A percentile compares a stretch with the other conserved stretches of the same genome.
Conservation (phyloP, 2,113 vertebrate genomes). For the Psophia crepitans region DNA sequence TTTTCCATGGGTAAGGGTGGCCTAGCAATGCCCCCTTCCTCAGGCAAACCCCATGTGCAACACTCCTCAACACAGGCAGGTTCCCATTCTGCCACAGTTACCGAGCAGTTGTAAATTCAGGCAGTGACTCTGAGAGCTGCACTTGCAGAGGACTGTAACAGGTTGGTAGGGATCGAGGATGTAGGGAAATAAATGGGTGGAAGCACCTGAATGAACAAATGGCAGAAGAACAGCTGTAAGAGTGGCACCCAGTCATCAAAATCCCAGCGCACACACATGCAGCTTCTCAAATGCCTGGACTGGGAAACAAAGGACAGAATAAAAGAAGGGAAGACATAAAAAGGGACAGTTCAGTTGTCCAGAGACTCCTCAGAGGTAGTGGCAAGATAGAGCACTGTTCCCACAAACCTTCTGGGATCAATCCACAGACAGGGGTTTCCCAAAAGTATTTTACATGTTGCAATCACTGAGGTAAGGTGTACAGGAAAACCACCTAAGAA, state of each 20-base stretch:
- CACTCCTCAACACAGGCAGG: not conserved
- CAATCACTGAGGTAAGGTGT: not conserved
- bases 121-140: not conserved
- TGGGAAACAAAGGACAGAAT: not conserved
- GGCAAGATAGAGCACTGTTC: not conserved
- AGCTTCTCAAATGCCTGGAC: not conserved
- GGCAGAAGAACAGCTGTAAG: not conserved
- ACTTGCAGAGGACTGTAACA: not conserved
- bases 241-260: not conserved
- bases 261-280: not conserved
- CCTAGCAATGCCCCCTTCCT: not conserved
- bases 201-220: not conserved
- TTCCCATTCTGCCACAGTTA: not conserved
- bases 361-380: not conserved
- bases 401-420: not conserved
- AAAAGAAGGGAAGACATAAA: not conserved
- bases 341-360: not conserved
- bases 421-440: not conserved
- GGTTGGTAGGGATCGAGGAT: not conserved
- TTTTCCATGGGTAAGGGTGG: not conserved
- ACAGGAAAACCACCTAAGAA: not conserved
- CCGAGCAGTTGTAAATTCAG: not conserved
- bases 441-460: not conserved
- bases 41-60: not conserved
- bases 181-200: not conserved